A percentile compares a stretch with the other conserved stretches of the same genome.
These are phyloP conservation scores for Sthenelais limicola DNA, from an alignment of 2,888 invertebrate species.

Conservation along the genomic window DNA sequence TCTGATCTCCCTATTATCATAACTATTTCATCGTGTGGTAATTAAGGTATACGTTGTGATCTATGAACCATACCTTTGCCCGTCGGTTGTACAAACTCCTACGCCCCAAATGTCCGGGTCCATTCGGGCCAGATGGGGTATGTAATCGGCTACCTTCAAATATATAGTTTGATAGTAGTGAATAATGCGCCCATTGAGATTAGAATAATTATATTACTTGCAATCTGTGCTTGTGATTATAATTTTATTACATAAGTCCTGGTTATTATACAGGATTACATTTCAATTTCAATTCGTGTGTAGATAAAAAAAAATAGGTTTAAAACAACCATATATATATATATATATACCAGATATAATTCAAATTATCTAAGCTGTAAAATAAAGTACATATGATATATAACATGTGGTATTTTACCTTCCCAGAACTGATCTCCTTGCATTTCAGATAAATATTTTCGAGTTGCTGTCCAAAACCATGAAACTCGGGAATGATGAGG, in stretches of 20 bases:
- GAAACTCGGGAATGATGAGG: conserved; percentile 95
- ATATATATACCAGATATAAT: background rate
- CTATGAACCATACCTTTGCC: conserved; percentile 77
- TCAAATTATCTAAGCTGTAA: background rate
- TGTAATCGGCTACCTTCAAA: conserved; percentile 79
- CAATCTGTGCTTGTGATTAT: no score
- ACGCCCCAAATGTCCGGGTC: conserved; percentile 95
- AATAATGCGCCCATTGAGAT: no score
- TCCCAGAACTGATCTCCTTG: conserved; percentile 87
- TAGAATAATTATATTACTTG: no score
- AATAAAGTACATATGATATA: background rate
- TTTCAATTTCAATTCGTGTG: background rate
- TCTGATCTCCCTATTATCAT: no score
- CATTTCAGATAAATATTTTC: conserved; percentile 95
- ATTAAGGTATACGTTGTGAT: no score
- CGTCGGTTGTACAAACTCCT: conserved; percentile 95
- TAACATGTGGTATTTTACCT: conserved; percentile 73
- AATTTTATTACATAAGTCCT: no score
- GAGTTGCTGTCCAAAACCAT: conserved; percentile 89
- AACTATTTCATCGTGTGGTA: no score
- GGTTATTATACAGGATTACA: no score
- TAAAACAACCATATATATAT: background rate
- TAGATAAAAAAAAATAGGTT: background rate
- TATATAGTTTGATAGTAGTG: no score
- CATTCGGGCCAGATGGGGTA: conserved; percentile 92